Percentiles rank a stretch among this genome's conserved stretches.
These are phyloP conservation scores for Cydia amplana DNA, from an alignment of 1,140 invertebrate genomes.

Conservation along the genomic window DNA sequence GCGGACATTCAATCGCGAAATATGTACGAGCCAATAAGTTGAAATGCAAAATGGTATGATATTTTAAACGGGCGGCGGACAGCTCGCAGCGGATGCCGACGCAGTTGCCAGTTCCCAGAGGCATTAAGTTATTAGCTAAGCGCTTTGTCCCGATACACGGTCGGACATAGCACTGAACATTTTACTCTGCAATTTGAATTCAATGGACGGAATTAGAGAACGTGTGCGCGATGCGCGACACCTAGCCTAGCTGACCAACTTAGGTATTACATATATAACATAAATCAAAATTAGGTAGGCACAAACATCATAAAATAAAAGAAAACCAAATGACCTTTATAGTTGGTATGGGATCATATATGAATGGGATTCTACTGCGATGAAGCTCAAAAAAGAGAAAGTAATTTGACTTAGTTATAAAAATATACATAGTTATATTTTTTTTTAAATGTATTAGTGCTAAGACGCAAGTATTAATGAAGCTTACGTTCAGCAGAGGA, in stretches of 20 bases:
- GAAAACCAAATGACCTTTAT: not conserved
- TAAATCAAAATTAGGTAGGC: not conserved
- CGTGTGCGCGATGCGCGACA: constrained; percentile 53
- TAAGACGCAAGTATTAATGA: too few relatives aligned
- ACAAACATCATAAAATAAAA: not conserved
- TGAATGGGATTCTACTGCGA: too few relatives aligned
- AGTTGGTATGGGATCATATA: not conserved
- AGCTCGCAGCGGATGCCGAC: constrained; percentile 40
- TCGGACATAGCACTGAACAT: constrained; percentile 56
- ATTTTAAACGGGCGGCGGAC: constrained; percentile 53
- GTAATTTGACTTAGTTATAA: too few relatives aligned
- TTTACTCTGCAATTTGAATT: constrained; percentile 77
- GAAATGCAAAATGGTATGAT: constrained; percentile 38
- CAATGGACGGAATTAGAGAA: constrained; percentile 73
- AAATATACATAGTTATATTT: too few relatives aligned
- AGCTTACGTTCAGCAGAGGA: not conserved
- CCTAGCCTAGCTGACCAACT: constrained; percentile 27
- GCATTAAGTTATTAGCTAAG: constrained; percentile 77
- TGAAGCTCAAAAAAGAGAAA: too few relatives aligned
- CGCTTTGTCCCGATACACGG: constrained; percentile 61
- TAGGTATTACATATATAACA: constrained; percentile 33
- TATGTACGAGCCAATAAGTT: constrained; percentile 29
- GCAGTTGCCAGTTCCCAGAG: constrained; percentile 70
- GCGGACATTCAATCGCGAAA: constrained; percentile 41
- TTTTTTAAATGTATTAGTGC: too few relatives aligned